phyloP scores from a whole-genome alignment of 1,140 invertebrate genomes.

The Platorchestia sp. region DNA sequence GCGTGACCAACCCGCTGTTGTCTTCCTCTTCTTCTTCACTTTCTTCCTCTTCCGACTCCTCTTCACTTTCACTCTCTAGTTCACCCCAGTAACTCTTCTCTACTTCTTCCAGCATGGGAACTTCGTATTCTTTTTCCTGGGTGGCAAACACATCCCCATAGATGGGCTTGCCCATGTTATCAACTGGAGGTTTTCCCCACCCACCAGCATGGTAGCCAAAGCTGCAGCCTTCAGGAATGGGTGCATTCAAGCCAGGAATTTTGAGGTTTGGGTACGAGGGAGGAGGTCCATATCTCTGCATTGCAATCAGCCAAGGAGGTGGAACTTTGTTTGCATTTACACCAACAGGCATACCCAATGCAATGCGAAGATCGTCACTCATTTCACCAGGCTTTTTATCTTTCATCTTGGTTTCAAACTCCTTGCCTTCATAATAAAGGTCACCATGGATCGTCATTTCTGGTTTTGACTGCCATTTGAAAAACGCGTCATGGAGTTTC shows the following conservation, averaged over 20 bases:
- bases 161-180: constrained; percentile 96
- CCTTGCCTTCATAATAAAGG: constrained; percentile 99
- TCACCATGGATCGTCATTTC: constrained; percentile 99
- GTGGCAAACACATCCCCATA: constrained; percentile 99
- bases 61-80: constrained; percentile 94
- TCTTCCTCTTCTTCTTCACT: constrained; percentile 77
- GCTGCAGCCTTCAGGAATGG: constrained; percentile 95
- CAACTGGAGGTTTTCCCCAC: constrained; percentile 99
- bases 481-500: constrained; percentile 99
- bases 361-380: constrained; percentile 94
- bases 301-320: constrained; percentile 99
- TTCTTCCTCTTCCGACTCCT: constrained; percentile 89
- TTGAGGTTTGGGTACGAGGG: constrained; percentile 99
- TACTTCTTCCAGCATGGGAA: constrained; percentile 81
- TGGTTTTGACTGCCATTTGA: constrained; percentile 99
- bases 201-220: constrained; percentile 99
- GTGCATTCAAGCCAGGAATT: constrained; percentile 93
- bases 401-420: constrained; percentile 97
- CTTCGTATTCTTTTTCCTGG: constrained; percentile 67
- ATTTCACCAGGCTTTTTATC: constrained; percentile 99
- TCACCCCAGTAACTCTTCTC: constrained; percentile 97
- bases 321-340: constrained; percentile 90
- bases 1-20: constrained; percentile 81
- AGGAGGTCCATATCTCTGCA: constrained; percentile 97
- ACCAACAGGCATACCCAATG: constrained; percentile 98